Evolutionary conservation across 1,140 invertebrate genomes (phyloP).

Genomic region (Euwallacea similis): DNA sequence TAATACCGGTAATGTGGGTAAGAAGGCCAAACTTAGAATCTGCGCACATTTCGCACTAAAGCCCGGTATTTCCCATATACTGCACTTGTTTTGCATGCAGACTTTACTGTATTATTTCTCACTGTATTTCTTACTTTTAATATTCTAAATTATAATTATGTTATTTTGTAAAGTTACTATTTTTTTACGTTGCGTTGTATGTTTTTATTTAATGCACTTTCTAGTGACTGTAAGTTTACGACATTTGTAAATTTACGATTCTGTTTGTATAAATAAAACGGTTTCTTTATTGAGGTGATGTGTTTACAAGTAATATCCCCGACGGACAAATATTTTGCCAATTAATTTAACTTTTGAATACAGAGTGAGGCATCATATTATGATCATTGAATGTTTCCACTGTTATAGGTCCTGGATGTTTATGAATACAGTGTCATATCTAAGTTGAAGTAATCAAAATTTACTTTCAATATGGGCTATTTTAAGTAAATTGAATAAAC

Average conservation of each 20-base stretch:
- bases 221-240: conserved; percentile 1
- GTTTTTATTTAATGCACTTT: conserved; percentile 16
- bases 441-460: no score
- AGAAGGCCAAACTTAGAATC: conserved; percentile 30
- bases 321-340: no score
- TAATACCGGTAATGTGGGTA: conserved; percentile 38
- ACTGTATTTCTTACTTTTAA: neutral
- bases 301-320: no score
- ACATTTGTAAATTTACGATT: conserved; percentile 2
- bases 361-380: no score
- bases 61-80: neutral
- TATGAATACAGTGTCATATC: no score
- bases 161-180: neutral
- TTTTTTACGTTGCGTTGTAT: conserved; percentile 10
- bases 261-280: neutral
- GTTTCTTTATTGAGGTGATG: no score
- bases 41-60: conserved; percentile 9
- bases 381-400: no score
- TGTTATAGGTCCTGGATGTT: no score
- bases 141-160: neutral
- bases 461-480: no score
- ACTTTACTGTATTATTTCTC: neutral
- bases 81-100: conserved; percentile 2
- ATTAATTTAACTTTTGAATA: no score
- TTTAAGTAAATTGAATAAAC: no score